Base-by-base conservation (phyloP, 2,888 invertebrate genomes). In the Anaspis maculata region DNA sequence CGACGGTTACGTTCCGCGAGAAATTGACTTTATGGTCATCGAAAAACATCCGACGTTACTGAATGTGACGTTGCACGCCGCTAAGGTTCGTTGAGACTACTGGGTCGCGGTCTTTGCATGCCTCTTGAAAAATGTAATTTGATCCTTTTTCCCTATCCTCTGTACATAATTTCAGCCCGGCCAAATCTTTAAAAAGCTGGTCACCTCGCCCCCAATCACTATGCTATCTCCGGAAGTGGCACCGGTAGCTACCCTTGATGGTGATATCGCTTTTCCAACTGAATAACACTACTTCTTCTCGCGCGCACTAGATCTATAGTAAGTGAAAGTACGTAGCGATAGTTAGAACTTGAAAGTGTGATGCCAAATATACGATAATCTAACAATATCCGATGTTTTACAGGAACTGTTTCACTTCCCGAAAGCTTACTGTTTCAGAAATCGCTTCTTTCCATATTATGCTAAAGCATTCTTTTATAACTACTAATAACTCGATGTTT, bases 11-110 rank as follows among this genome's bases (percentile, higher is more conserved):
- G 71, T 82, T 24, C 87, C 90, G 1, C 76, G 80, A 50, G 88
- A 90, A 62, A 71, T 88, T 14, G 88, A 89, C 57, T 88, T 91
- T 59, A 80, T 83, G 65, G 86, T 91, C 5, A 79, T 84, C 27
- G 87, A 89, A 45, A 79, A 80, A 51, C 86, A 88, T 63, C 88
- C 90, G 3, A 89, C 90, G 2, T 68, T 84, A 31, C 67, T 90
- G 26, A 90, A 90, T 64, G 77, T 90, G 22, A 90, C 89, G 5
- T 66, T 90, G 45, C 78, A 79, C 56, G 77, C 81, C 30, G 76
- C 79, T 21, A 84, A 84, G 76, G 89, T 89, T 74, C 71, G 3
- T 29, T 27, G 13, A 11, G 29, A n/a, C n/a, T n/a, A n/a, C n/a
- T n/a, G n/a, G n/a, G n/a, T n/a, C n/a, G n/a, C n/a, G n/a, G n/a